Conservation (phyloP, 2,797 vertebrate genomes). For the Halcyon chelicuti region DNA sequence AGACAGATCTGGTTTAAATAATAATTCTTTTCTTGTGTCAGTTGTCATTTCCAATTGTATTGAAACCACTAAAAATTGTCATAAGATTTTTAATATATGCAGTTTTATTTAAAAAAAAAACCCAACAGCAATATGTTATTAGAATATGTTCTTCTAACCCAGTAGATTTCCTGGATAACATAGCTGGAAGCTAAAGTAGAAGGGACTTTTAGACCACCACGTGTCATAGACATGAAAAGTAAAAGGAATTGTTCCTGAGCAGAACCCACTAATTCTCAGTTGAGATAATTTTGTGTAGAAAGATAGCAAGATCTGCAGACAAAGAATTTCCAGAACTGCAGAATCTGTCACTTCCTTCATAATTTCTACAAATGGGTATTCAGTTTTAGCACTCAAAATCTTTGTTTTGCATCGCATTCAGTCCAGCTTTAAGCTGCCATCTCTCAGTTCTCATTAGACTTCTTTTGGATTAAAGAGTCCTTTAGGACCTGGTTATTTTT, state of each 20-base stretch:
- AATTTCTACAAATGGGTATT: neutral
- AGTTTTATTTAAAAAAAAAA: neutral
- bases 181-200: neutral
- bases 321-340: neutral
- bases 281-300: neutral
- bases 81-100: neutral
- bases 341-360: neutral
- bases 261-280: neutral
- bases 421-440: neutral
- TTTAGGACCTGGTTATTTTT: slow-evolving; percentile 12
- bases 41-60: neutral
- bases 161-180: neutral
- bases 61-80: neutral
- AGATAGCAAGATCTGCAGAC: neutral
- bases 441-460: neutral
- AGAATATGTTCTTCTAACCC: neutral
- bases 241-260: neutral
- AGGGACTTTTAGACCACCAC: neutral
- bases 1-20: neutral
- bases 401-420: neutral
- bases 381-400: neutral
- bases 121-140: neutral
- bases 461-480: neutral
- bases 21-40: neutral
- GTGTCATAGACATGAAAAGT: neutral